Evolutionary conservation across 2,113 vertebrate species (phyloP), one percentile per base, ranked within the genome.

Genomic region (Syngnathoides biaculeatus): DNA sequence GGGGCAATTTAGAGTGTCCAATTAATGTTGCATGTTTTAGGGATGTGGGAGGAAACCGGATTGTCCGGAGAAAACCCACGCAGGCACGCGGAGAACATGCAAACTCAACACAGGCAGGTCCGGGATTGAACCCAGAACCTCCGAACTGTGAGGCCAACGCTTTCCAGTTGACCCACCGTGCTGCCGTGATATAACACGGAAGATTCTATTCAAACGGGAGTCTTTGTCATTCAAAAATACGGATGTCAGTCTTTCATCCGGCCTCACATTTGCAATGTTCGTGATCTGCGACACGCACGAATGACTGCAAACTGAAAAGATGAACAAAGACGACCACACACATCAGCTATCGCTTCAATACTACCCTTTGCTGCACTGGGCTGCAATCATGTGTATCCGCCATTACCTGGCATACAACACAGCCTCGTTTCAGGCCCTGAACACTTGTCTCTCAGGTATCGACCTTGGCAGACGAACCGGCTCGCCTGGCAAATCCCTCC

Each of bases 391-490:
- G 20, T 26, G 39, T 71, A 20, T n/a, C 50, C 20, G 12, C 67
- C 86, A 83, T 84, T 82, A 88, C 86, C 88, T 84, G 76, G 77
- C 53, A 74, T 26, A 62, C 88, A 91, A 67, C 90, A 90, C 47
- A 79, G 73, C 9, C 43, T 8, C 0, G 9, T 72, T 39, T 57
- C 71, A 30, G 47, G 17, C 48, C 73, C 71, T 0, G 72, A 65
- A 57, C 87, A 86, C 65, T 77, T 85, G 65, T 85, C 73, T 52
- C 70, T 74, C 20, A 87, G 72, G 81, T 87, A 87, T 38, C 59
- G 71, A 19, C 87, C 84, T 30, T 66, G 79, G 76, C 88, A 90
- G 57, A 88, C 13, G 56, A 67, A 80, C 14, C 55, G 69, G 8
- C 43, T 38, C 0, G 61, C 35, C 50, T 87, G 87, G 73, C 84